phyloP scores from a whole-genome alignment of 2,888 invertebrate genomes.

The Hirtodrosophila alboralis region DNA sequence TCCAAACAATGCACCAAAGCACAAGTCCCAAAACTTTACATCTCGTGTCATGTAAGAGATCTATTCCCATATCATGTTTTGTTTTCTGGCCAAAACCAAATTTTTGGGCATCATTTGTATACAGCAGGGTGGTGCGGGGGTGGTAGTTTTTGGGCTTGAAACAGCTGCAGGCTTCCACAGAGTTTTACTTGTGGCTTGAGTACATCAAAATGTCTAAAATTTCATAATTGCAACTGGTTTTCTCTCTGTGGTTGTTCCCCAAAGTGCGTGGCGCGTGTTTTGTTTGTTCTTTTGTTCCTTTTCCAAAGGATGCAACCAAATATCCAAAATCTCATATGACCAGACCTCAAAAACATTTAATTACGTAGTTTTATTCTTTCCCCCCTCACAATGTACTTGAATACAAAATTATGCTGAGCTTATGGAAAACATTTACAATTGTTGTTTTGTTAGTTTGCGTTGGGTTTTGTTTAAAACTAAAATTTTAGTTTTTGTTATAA shows the following conservation, averaged over 20 bases:
- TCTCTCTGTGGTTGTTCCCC: slow-evolving; percentile 19
- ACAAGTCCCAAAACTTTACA: background rate
- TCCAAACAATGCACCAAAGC: slow-evolving; percentile 6
- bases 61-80: slow-evolving; percentile 40
- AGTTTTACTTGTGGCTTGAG: slow-evolving; percentile 49
- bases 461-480: background rate
- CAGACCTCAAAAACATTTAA: slow-evolving; percentile 60
- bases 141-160: slow-evolving; percentile 4
- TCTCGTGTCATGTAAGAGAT: slow-evolving; percentile 6
- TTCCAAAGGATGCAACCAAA: slow-evolving; percentile 44
- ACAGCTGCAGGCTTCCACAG: slow-evolving; percentile 49
- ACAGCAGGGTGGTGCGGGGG: background rate
- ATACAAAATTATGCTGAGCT: slow-evolving; percentile 13
- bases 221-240: slow-evolving; percentile 76
- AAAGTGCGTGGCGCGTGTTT: slow-evolving; percentile 29
- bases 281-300: slow-evolving; percentile 18
- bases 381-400: slow-evolving; percentile 9
- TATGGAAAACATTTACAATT: slow-evolving; percentile 12
- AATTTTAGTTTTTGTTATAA: background rate
- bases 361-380: slow-evolving; percentile 28
- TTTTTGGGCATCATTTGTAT: slow-evolving; percentile 21
- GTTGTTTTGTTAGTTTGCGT: slow-evolving; percentile 14
- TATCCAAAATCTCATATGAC: slow-evolving; percentile 44
- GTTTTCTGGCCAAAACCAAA: slow-evolving; percentile 24
- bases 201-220: slow-evolving; percentile 76